Percentiles rank a stretch among this genome's conserved stretches.
phyloP scores from a whole-genome alignment of 2,797 vertebrate genomes.

The Fratercula arctica region DNA sequence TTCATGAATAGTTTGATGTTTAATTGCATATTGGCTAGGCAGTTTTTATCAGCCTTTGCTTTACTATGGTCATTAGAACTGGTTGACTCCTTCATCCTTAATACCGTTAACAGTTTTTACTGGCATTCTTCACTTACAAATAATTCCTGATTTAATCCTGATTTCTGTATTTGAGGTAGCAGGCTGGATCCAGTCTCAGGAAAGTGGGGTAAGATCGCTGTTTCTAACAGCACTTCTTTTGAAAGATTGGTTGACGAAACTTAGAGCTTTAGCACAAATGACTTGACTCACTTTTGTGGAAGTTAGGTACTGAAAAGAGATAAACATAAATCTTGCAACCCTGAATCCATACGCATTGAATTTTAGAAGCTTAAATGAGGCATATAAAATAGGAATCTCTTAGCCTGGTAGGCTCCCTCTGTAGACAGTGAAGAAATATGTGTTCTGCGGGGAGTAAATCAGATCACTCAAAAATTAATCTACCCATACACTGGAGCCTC shows the following conservation, averaged over 20 bases:
- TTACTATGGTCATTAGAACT: neutral
- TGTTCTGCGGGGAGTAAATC: neutral
- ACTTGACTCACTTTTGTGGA: neutral
- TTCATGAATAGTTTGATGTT: slow-evolving; percentile 6
- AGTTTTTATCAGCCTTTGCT: neutral
- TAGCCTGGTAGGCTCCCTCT: neutral
- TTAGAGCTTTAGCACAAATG: neutral
- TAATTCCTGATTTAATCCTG: neutral
- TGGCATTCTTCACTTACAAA: neutral
- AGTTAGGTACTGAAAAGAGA: neutral
- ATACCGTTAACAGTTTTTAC: neutral
- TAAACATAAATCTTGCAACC: slow-evolving; percentile 11
- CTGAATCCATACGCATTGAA: neutral
- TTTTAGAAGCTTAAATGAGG: neutral
- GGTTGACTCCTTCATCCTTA: neutral
- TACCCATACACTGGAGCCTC: neutral
- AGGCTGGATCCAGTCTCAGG: neutral
- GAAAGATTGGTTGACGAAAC: neutral
- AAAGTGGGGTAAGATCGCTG: neutral
- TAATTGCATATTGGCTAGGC: neutral
- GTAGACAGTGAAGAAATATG: neutral
- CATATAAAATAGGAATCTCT: neutral
- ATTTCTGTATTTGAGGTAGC: neutral
- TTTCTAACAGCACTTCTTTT: neutral
- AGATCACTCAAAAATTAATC: neutral